phyloP scores from a whole-genome alignment of 2,113 vertebrate species.

The Thunnus thynnus region DNA sequence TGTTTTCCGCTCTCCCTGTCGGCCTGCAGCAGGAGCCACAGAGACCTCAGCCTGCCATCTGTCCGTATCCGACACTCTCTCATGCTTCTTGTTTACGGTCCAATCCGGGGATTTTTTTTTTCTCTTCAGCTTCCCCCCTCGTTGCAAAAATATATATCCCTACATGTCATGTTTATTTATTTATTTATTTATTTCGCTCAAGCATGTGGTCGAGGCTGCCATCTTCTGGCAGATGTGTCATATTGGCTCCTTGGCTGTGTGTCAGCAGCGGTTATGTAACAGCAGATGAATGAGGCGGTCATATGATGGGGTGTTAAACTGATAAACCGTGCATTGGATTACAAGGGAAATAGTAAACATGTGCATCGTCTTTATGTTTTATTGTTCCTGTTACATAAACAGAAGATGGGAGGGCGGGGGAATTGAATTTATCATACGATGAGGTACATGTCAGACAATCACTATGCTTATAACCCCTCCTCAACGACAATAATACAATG shows the following conservation, averaged over 20 bases:
- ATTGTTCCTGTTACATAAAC: neutral
- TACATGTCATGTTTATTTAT: slow-evolving; percentile 19
- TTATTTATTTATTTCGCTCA: slow-evolving; percentile 13
- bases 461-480: no score
- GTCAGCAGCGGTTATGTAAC: slow-evolving; percentile 57
- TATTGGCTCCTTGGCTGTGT: slow-evolving; percentile 8
- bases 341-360: neutral
- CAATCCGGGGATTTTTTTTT: slow-evolving; percentile 64
- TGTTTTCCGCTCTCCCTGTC: neutral
- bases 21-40: slow-evolving; percentile 10
- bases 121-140: slow-evolving; percentile 19
- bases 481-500: no score
- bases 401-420: no score
- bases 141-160: slow-evolving; percentile 12
- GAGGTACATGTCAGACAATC: neutral
- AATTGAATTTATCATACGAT: neutral
- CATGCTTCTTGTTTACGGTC: slow-evolving; percentile 74
- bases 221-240: slow-evolving; percentile 60
- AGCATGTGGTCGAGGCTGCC: slow-evolving; percentile 51
- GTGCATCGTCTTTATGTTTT: neutral
- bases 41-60: slow-evolving; percentile 27
- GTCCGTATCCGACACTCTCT: slow-evolving; percentile 32
- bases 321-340: slow-evolving; percentile 17
- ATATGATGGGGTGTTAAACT: slow-evolving; percentile 25
- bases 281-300: slow-evolving; percentile 16